Conservation (phyloP, 1,140 invertebrate species). For the Micrasema minimum region DNA sequence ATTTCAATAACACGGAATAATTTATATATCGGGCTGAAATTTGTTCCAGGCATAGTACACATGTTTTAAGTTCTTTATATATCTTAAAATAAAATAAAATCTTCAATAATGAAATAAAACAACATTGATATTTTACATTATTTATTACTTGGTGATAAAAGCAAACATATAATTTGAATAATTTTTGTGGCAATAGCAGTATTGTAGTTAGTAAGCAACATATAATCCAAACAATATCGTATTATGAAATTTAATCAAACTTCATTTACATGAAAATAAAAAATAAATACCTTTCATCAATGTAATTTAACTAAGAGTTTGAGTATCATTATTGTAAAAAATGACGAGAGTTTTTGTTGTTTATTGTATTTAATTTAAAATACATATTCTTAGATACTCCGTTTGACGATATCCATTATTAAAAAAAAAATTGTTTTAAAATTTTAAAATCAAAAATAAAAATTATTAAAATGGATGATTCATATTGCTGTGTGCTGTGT, state of each 20-base stretch:
- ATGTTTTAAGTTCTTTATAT: too few species aligned
- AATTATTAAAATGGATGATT: too few species aligned
- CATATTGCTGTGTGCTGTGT: too few species aligned
- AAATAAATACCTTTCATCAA: constrained; percentile 7
- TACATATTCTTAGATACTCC: too few species aligned
- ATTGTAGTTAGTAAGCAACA: constrained; percentile 31
- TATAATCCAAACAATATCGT: constrained; percentile 9
- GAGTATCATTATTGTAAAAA: neutral
- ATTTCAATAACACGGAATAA: too few species aligned
- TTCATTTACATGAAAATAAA: neutral
- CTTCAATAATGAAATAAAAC: neutral
- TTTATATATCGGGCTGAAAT: too few species aligned
- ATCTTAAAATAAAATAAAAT: too few species aligned
- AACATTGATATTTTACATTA: neutral
- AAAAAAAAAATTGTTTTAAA: too few species aligned
- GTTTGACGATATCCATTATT: neutral
- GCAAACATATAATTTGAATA: constrained; percentile 30
- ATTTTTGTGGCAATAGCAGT: constrained; percentile 32
- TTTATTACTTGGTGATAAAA: constrained; percentile 38
- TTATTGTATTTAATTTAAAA: too few species aligned
- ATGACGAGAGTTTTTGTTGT: too few species aligned
- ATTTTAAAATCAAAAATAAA: too few species aligned
- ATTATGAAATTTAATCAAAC: constrained; percentile 6
- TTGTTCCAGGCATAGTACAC: too few species aligned
- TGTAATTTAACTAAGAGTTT: neutral